Conservation (phyloP, 1,140 invertebrate genomes). For the Aphidius gifuensis region DNA sequence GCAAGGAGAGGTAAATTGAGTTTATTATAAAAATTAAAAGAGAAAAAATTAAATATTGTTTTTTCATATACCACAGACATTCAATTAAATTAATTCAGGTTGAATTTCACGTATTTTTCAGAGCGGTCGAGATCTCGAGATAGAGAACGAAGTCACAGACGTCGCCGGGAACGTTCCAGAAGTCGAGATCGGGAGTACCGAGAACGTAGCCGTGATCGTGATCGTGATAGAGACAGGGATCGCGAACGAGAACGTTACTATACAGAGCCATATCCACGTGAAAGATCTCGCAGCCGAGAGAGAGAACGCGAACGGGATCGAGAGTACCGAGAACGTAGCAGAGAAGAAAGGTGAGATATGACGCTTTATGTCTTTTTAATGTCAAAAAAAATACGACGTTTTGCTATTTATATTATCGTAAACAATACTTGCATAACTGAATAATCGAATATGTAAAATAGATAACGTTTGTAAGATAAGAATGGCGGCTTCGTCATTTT, state of each 20-base stretch:
- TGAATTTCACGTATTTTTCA: slow-evolving; percentile 37
- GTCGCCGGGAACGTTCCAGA: slow-evolving; percentile 73
- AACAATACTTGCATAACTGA: no score
- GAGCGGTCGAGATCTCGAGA: slow-evolving; percentile 76
- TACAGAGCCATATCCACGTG: slow-evolving; percentile 50
- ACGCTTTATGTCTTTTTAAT: neutral
- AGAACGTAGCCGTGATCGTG: slow-evolving; percentile 70
- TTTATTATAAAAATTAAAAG: slow-evolving; percentile 1
- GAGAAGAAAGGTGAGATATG: slow-evolving; percentile 68
- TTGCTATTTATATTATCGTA: no score
- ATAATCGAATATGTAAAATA: no score
- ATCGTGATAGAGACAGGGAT: slow-evolving; percentile 59
- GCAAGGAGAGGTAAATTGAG: slow-evolving; percentile 55
- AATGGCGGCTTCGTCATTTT: no score
- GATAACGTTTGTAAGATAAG: no score
- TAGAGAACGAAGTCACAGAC: slow-evolving; percentile 66
- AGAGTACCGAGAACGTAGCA: slow-evolving; percentile 65
- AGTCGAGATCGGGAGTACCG: slow-evolving; percentile 74
- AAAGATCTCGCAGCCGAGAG: slow-evolving; percentile 69
- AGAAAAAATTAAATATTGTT: neutral
- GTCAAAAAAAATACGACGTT: no score
- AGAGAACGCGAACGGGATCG: slow-evolving; percentile 66
- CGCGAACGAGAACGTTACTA: slow-evolving; percentile 53
- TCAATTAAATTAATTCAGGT: slow-evolving; percentile 5
- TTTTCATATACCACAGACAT: neutral